Conservation (phyloP, 2,888 invertebrate species). For the Litoditis marina region DNA sequence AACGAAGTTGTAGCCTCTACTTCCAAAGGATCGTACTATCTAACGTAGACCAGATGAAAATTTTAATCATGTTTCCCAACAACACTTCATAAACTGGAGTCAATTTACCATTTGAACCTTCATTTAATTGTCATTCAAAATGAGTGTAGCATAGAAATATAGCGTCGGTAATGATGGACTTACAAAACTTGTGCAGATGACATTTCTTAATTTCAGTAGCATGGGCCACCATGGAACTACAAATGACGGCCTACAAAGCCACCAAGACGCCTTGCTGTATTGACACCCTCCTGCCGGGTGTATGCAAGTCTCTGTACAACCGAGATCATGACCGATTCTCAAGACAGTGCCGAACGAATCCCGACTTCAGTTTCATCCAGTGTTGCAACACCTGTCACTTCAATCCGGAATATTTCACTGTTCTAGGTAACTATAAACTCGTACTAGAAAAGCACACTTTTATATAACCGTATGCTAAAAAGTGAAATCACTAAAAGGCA, state of each 20-base stretch:
- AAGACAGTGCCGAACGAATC: slow-evolving; percentile 43
- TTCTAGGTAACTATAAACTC: slow-evolving; percentile 18
- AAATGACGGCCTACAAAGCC: slow-evolving; percentile 33
- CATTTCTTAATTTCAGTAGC: slow-evolving; percentile 2
- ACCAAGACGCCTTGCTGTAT: slow-evolving; percentile 49
- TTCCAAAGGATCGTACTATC: too few species aligned
- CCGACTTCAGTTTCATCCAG: slow-evolving; percentile 54
- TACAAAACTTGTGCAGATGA: background rate
- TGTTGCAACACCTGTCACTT: slow-evolving; percentile 55
- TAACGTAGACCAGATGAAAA: too few species aligned
- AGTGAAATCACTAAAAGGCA: too few species aligned
- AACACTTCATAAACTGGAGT: background rate
- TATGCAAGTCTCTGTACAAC: slow-evolving; percentile 43
- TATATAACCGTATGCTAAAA: too few species aligned
- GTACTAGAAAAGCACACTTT: background rate
- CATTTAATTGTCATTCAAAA: background rate
- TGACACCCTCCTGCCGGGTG: slow-evolving; percentile 47
- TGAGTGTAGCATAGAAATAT: background rate
- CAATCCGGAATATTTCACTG: slow-evolving; percentile 41
- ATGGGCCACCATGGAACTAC: slow-evolving; percentile 1
- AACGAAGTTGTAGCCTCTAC: too few species aligned
- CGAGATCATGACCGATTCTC: slow-evolving; percentile 45
- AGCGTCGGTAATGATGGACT: background rate
- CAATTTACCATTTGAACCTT: background rate
- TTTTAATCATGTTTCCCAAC: too few species aligned